These are phyloP conservation scores for Sphinx pinastri DNA, from an alignment of 2,888 invertebrate genomes.

Conservation along the genomic window DNA sequence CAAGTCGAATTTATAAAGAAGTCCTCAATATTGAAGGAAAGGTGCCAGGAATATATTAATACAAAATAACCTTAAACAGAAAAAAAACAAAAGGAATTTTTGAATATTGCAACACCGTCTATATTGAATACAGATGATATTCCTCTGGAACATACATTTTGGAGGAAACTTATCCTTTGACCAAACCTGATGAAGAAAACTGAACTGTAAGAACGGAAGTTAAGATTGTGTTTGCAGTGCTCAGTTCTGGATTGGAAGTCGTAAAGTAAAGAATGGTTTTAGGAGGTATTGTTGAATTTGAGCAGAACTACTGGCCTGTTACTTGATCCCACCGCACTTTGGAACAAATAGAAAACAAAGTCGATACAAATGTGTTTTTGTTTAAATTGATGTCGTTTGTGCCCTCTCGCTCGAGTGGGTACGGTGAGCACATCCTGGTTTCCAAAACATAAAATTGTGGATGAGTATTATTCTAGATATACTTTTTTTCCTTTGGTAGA, in stretches of 20 bases:
- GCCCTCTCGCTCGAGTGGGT: neutral
- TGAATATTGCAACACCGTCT: constrained; percentile 40
- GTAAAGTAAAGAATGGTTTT: constrained; percentile 1
- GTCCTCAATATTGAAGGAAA: neutral
- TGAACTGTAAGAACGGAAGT: rapidly evolving
- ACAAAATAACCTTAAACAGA: constrained; percentile 11
- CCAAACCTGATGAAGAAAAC: constrained; percentile 18
- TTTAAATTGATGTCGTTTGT: constrained; percentile 1
- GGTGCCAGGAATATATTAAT: constrained; percentile 9
- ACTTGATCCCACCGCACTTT: constrained; percentile 45
- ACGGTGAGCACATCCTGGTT: too few relatives aligned
- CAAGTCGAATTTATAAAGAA: constrained; percentile 26
- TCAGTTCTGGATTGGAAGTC: constrained; percentile 27
- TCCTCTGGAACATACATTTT: constrained; percentile 23
- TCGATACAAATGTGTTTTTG: constrained; percentile 11
- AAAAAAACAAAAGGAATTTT: constrained; percentile 31
- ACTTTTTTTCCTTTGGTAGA: too few relatives aligned
- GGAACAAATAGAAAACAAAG: constrained; percentile 40
- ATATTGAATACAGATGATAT: constrained; percentile 51
- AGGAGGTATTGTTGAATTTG: constrained; percentile 37
- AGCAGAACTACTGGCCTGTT: constrained; percentile 43
- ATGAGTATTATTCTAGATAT: neutral
- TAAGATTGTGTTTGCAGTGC: neutral
- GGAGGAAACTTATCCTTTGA: constrained; percentile 5
- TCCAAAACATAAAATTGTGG: neutral